phyloP scores from a whole-genome alignment of 2,797 vertebrate species.

The Oryzias dopingdopingensis region DNA sequence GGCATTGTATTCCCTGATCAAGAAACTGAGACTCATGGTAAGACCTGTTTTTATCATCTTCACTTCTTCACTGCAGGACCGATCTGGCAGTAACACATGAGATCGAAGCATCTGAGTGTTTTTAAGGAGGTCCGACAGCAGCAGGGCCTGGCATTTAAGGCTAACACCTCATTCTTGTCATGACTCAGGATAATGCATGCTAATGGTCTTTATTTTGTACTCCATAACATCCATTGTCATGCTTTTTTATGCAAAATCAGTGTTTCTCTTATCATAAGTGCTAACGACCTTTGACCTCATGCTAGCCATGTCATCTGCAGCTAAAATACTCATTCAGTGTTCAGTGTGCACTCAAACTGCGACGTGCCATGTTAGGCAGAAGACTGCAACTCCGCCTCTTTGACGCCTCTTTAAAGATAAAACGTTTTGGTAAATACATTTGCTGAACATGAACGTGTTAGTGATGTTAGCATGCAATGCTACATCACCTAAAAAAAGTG shows the following conservation, averaged over 20 bases:
- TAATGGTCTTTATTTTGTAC: conserved; percentile 50
- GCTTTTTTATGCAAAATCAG: conserved; percentile 63
- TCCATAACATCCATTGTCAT: conserved; percentile 73
- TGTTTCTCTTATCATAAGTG: conserved; percentile 64
- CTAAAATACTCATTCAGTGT: conserved; percentile 16
- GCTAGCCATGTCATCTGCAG: conserved; percentile 51
- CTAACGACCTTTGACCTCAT: conserved; percentile 64
- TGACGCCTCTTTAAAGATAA: too few species aligned
- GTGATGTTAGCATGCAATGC: too few species aligned
- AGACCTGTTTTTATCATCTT: conserved; percentile 58
- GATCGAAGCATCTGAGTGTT: conserved; percentile 24
- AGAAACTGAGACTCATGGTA: conserved; percentile 79
- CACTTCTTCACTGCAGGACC: conserved; percentile 49
- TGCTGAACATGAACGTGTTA: too few species aligned
- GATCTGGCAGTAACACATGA: conserved; percentile 31
- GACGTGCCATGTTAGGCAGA: background rate
- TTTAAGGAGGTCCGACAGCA: conserved; percentile 19
- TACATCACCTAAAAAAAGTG: too few species aligned
- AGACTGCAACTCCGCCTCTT: background rate
- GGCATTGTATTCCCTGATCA: conserved; percentile 78
- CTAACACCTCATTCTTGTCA: conserved; percentile 55
- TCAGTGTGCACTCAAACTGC: conserved; percentile 1
- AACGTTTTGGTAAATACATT: too few species aligned
- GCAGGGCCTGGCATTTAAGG: conserved; percentile 44
- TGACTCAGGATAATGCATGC: conserved; percentile 56